A percentile compares a stretch with the other conserved stretches of the same genome.
These are phyloP conservation scores for Erebia ligea DNA, from an alignment of 2,888 invertebrate genomes.

Conservation along the genomic window DNA sequence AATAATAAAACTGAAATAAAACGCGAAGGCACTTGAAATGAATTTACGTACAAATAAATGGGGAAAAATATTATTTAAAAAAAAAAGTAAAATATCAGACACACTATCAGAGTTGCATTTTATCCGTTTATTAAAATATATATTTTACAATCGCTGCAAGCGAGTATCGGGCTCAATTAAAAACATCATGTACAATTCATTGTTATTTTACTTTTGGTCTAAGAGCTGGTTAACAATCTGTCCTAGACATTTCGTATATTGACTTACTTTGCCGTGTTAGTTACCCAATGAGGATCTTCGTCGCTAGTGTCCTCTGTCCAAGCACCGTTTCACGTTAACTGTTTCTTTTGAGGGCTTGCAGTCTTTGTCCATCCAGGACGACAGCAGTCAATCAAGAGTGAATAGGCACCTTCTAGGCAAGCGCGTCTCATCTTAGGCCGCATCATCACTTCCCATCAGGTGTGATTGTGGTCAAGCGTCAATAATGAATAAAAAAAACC, in stretches of 20 bases:
- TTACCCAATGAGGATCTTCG: too few relatives aligned
- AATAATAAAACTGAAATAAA: conserved; percentile 26
- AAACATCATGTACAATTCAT: conserved; percentile 38
- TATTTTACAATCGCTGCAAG: conserved; percentile 41
- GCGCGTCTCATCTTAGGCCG: too few relatives aligned
- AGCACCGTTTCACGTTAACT: too few relatives aligned
- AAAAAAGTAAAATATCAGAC: conserved; percentile 28
- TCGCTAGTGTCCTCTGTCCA: too few relatives aligned
- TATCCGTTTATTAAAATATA: conserved; percentile 45
- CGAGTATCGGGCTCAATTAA: conserved; percentile 44
- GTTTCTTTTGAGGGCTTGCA: too few relatives aligned
- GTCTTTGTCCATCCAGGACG: too few relatives aligned
- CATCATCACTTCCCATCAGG: too few relatives aligned
- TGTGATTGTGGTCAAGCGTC: too few relatives aligned
- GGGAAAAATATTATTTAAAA: conserved; percentile 17
- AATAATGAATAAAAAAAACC: too few relatives aligned
- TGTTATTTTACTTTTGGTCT: conserved; percentile 34
- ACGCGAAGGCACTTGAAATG: conserved; percentile 8
- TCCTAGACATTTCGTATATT: background rate
- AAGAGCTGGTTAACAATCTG: conserved; percentile 8
- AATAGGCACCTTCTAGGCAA: too few relatives aligned
- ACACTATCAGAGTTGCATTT: conserved; percentile 31
- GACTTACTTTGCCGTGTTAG: too few relatives aligned
- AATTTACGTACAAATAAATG: conserved; percentile 27
- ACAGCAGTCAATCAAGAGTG: too few relatives aligned